Base-by-base conservation (phyloP, 2,113 vertebrate species). In the Chloebia gouldiae region DNA sequence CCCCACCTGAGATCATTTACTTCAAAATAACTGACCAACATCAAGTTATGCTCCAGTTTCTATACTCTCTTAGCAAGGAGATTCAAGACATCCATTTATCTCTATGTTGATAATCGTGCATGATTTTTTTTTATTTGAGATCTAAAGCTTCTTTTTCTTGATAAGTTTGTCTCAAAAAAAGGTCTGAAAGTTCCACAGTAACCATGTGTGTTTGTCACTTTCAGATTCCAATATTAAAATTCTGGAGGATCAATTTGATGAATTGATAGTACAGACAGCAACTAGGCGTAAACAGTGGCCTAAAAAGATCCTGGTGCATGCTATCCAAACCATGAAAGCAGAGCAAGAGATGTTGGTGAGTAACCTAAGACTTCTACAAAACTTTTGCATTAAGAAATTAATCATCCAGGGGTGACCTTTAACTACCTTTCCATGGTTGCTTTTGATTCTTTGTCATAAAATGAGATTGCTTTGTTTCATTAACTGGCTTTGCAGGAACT, bases 341-440 rank as follows among this genome's bases (percentile, higher is more conserved):
- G 98, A 99, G 79, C 98, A 99, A 19, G 98, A 98, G 96, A 92
- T 98, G 80, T 88, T 99, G 99, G 99, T 99, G 96, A 94, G 98
- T 96, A 78, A 54, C 45, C 25, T 19, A 22, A 59, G 27, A 54
- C 78, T 81, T 76, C 35, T 31, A 47, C 56, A 56, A 93, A 57
- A 69, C 22, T 25, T 80, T 72, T 91, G 30, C 42, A 7, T 57
- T 51, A 64, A 78, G 57, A 75, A 82, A 45, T 45, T 63, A 60
- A 3, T 95, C 31, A 45, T 45, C 39, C 6, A 35, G 1, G 49
- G 24, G 31, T 81, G 86, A 45, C 9, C 39, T 49, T 90, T 76
- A 63, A 33, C 50, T 33, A 76, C 9, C 11, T 92, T 91, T 63
- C 23, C 6, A 4, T 42, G 11, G 21, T 31, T 81, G 35, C 19